Evolutionary conservation across 2,888 invertebrate genomes (phyloP).

Genomic region (Syrphus vitripennis): DNA sequence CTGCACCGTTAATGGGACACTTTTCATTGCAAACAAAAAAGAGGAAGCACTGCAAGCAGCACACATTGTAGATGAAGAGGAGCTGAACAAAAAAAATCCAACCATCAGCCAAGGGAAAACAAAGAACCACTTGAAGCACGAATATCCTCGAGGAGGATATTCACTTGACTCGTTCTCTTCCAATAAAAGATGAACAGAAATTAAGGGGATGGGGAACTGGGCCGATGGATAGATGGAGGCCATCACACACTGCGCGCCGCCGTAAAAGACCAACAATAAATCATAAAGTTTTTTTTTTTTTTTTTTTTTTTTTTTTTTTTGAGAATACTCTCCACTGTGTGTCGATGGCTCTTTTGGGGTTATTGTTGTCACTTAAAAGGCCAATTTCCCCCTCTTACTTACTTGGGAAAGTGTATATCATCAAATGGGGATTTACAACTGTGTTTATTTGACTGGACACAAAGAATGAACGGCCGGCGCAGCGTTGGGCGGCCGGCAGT

Average conservation of each 20-base stretch:
- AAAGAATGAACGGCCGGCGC: not conserved
- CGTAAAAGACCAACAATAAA: slow-evolving; percentile 59
- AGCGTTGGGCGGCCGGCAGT: not conserved
- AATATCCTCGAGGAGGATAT: slow-evolving; percentile 66
- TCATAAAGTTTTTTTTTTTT: slow-evolving; percentile 64
- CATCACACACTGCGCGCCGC: slow-evolving; percentile 7
- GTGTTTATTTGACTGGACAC: slow-evolving; percentile 65
- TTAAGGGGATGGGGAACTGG: not conserved
- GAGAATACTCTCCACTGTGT: slow-evolving; percentile 1
- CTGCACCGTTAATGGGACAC: slow-evolving; percentile 63
- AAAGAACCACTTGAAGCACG: slow-evolving; percentile 67
- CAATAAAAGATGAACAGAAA: slow-evolving; percentile 27
- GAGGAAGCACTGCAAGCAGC: not conserved
- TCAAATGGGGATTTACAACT: slow-evolving; percentile 69
- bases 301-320: slow-evolving; percentile 34
- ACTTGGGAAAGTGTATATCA: slow-evolving; percentile 50
- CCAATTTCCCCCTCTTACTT: slow-evolving; percentile 47
- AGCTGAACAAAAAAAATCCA: not conserved
- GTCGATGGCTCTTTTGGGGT: slow-evolving; percentile 72
- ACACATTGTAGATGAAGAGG: not conserved
- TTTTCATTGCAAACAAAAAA: slow-evolving; percentile 46
- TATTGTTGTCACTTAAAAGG: slow-evolving; percentile 72
- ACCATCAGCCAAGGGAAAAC: slow-evolving; percentile 30
- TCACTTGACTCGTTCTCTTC: slow-evolving; percentile 60
- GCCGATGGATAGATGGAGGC: not conserved